Evolutionary conservation across 2,888 invertebrate species (phyloP).

Genomic region (Brachypalpus laphriformis): DNA sequence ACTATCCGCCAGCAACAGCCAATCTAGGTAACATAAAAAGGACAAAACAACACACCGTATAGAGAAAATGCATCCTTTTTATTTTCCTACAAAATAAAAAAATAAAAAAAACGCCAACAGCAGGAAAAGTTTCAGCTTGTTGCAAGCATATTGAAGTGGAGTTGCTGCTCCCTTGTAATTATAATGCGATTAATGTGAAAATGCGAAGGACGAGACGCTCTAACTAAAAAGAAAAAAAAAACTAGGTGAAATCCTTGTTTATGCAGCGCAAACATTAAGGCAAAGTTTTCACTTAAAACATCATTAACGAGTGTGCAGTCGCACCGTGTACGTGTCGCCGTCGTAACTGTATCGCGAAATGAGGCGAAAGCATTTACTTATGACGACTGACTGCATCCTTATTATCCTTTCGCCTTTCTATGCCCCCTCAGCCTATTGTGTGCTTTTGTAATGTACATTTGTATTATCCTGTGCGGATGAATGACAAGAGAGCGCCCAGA

Average conservation of each 20-base stretch:
- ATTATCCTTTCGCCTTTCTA: conserved; percentile 58
- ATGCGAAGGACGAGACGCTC: conserved; percentile 23
- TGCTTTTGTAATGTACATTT: conserved; percentile 19
- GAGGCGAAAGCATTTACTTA: conserved; percentile 59
- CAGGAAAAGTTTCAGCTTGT: conserved; percentile 61
- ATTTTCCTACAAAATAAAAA: not conserved
- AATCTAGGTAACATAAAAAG: conserved; percentile 17
- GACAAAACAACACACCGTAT: not conserved
- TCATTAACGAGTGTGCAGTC: conserved; percentile 44
- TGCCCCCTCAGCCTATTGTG: not conserved
- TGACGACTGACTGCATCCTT: conserved; percentile 59
- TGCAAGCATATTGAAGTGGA: conserved; percentile 44
- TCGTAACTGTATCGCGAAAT: conserved; percentile 34
- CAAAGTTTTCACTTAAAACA: conserved; percentile 54
- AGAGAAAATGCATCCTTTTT: conserved; percentile 26
- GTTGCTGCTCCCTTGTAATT: conserved; percentile 59
- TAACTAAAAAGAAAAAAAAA: not conserved
- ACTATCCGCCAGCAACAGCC: conserved; percentile 4
- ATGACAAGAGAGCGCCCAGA: conserved; percentile 26
- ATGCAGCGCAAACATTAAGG: conserved; percentile 23
- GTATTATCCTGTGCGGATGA: conserved; percentile 25
- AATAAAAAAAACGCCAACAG: conserved; percentile 16
- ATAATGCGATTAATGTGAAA: conserved; percentile 70
- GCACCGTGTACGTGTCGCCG: not conserved
- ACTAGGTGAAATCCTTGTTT: conserved; percentile 32